Conservation (phyloP, 2,888 invertebrate genomes). For the Volucella inanis region DNA sequence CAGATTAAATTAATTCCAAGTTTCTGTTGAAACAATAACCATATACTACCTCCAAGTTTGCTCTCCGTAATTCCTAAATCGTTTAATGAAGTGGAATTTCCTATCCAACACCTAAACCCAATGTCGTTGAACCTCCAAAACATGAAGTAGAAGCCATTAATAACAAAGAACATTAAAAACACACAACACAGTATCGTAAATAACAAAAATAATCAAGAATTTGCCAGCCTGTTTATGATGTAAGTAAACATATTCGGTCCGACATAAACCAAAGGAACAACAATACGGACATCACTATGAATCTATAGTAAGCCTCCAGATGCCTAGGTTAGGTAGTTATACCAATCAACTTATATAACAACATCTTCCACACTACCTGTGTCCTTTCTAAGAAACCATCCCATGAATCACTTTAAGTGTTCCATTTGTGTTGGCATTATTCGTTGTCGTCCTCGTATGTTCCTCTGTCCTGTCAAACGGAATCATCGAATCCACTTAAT, state of each 20-base stretch:
- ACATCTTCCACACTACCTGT: constrained; percentile 31
- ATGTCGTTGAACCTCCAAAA: constrained; percentile 11
- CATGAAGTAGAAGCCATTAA: background rate
- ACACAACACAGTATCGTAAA: background rate
- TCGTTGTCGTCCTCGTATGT: background rate
- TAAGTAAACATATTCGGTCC: background rate
- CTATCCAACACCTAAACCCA: background rate
- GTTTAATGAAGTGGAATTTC: no score
- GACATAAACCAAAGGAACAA: background rate
- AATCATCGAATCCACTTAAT: constrained; percentile 58
- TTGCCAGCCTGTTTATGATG: no score
- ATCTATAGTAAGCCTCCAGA: background rate
- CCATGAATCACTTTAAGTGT: constrained; percentile 67
- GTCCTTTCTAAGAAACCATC: constrained; percentile 40
- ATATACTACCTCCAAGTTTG: no score
- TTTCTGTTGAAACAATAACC: no score
- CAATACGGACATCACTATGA: background rate
- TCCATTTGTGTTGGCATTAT: constrained; percentile 25
- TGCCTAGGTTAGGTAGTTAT: no score
- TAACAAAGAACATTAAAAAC: background rate
- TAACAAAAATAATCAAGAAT: background rate
- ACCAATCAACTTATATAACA: background rate
- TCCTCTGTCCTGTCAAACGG: background rate
- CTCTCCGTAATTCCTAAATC: no score
- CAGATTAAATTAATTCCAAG: no score